A percentile compares a stretch with the other conserved stretches of the same genome.
These are phyloP conservation scores for Ceratosolen solmsi DNA, from an alignment of 1,140 invertebrate genomes.

Conservation along the genomic window DNA sequence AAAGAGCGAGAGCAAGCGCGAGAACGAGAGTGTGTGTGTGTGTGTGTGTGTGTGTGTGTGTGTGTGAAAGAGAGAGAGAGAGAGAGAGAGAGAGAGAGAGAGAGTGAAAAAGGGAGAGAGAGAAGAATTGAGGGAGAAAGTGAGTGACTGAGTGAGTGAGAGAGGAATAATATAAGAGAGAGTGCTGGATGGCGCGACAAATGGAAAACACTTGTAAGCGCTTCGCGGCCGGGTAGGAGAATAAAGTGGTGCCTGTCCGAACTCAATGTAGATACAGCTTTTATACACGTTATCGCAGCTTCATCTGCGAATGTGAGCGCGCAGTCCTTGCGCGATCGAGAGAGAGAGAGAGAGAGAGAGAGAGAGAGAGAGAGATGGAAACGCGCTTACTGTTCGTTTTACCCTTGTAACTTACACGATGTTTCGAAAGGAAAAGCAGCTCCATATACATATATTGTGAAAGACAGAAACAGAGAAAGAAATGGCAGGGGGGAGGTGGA, in stretches of 20 bases:
- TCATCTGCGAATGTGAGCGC: constrained; percentile 58
- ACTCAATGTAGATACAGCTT: constrained; percentile 70
- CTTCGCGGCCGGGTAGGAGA: constrained; percentile 55
- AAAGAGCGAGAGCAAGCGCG: not conserved
- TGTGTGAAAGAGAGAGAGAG: not conserved
- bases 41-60: not conserved
- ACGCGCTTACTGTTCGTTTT: constrained; percentile 54
- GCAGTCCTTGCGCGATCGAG: constrained; percentile 39
- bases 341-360: constrained; percentile 42
- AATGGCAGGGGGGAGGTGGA: constrained; percentile 38
- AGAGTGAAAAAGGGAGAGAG: not conserved
- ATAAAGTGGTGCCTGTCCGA: constrained; percentile 70
- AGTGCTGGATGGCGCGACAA: constrained; percentile 57
- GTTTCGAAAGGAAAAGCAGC: constrained; percentile 53
- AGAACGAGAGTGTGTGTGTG: not conserved
- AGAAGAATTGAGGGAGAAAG: not conserved
- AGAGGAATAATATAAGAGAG: too few relatives aligned
- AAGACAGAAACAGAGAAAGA: constrained; percentile 42
- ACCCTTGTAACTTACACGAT: constrained; percentile 55
- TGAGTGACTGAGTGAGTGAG: not conserved
- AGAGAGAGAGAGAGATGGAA: constrained; percentile 37
- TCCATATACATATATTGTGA: constrained; percentile 8
- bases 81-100: not conserved
- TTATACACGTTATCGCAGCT: constrained; percentile 66
- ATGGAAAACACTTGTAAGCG: constrained; percentile 72